phyloP scores from a whole-genome alignment of 2,113 vertebrate species.

The Macroglossus sobrinus region DNA sequence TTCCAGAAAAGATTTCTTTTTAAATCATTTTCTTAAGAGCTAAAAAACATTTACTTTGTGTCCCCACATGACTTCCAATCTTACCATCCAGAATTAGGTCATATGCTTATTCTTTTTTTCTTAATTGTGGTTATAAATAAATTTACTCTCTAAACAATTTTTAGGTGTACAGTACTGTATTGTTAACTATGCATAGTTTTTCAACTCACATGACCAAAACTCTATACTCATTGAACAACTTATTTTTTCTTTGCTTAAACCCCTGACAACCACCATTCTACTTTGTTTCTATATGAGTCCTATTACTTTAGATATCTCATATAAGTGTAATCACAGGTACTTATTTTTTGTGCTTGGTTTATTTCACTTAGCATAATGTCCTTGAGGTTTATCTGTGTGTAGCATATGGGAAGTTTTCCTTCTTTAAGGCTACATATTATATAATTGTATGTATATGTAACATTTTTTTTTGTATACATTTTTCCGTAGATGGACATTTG shows the following conservation, averaged over 20 bases:
- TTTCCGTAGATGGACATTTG: neutral
- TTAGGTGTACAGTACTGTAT: neutral
- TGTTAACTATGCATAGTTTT: neutral
- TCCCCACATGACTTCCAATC: neutral
- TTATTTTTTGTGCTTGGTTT: neutral
- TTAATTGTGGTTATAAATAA: neutral
- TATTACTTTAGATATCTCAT: neutral
- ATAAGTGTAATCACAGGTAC: neutral
- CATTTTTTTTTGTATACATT: neutral
- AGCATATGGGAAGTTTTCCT: neutral
- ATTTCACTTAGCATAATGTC: neutral
- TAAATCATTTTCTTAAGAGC: neutral
- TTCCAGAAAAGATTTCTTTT: neutral
- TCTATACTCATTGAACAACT: neutral
- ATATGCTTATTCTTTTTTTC: neutral
- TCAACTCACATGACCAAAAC: neutral
- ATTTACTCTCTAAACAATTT: neutral
- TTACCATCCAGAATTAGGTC: neutral
- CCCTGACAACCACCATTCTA: neutral
- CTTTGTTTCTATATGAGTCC: neutral
- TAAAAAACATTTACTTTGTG: neutral
- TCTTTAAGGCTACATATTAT: neutral
- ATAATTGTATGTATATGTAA: neutral
- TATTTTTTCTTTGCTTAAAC: neutral
- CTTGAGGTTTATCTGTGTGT: neutral